Evolutionary conservation across 1,140 invertebrate genomes (phyloP).

Genomic region (Tetramorium alpestre): DNA sequence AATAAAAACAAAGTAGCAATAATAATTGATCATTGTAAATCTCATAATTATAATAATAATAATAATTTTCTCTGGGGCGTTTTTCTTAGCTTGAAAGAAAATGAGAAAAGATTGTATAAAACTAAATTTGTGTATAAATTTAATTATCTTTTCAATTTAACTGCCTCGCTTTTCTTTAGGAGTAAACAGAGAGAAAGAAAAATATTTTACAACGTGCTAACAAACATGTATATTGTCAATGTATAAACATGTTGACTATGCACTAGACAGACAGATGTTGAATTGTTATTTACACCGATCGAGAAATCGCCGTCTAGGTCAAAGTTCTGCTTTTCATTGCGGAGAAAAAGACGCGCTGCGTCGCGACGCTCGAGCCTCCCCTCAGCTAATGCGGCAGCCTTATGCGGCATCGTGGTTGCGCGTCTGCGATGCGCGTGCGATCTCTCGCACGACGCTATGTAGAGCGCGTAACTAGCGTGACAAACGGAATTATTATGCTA

Average conservation of each 20-base stretch:
- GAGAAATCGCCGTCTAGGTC: background rate
- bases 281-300: background rate
- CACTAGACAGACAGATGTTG: background rate
- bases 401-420: constrained; percentile 30
- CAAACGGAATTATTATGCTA: constrained; percentile 80
- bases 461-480: constrained; percentile 80
- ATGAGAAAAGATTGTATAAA: background rate
- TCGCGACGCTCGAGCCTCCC: constrained; percentile 1
- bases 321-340: background rate
- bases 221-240: background rate
- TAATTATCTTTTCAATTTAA: background rate
- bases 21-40: background rate
- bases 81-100: background rate
- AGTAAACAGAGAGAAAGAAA: background rate
- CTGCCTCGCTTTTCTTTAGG: background rate
- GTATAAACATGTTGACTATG: background rate
- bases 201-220: background rate
- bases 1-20: background rate
- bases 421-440: constrained; percentile 40
- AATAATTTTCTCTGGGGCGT: background rate
- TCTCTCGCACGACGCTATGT: constrained; percentile 72
- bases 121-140: background rate
- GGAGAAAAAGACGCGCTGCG: constrained; percentile 25
- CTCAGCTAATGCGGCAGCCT: constrained; percentile 43
- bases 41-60: background rate